Conservation (phyloP, 2,888 invertebrate species). For the Germaria angustata region DNA sequence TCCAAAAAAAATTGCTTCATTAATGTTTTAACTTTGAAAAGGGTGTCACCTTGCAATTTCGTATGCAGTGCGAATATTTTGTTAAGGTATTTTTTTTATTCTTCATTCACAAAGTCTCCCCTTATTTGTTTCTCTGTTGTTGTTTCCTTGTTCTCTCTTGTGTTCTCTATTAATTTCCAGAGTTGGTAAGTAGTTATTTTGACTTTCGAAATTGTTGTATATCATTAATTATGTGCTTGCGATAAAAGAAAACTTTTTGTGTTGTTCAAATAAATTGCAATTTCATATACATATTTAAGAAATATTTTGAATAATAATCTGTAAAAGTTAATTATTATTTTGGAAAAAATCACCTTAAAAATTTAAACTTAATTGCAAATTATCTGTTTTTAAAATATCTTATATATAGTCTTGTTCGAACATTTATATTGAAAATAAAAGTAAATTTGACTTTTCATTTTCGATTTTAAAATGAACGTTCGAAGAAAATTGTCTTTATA, state of each 20-base stretch:
- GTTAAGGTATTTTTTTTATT: constrained; percentile 27
- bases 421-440: too few species aligned
- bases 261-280: too few species aligned
- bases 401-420: too few species aligned
- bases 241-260: neutral
- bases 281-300: too few species aligned
- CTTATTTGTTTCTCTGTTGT: constrained; percentile 35
- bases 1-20: neutral
- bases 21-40: constrained; percentile 12
- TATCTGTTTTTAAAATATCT: too few species aligned
- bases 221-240: neutral
- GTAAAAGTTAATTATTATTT: too few species aligned
- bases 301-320: too few species aligned
- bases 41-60: constrained; percentile 54
- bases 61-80: constrained; percentile 26
- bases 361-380: too few species aligned
- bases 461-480: too few species aligned
- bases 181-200: constrained; percentile 25
- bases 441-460: too few species aligned
- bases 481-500: too few species aligned
- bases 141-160: neutral
- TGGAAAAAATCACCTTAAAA: too few species aligned
- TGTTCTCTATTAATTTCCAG: constrained; percentile 20
- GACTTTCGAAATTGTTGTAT: neutral
- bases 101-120: constrained; percentile 13